Evolutionary conservation across 2,888 invertebrate genomes (phyloP), one percentile per base, ranked within the genome.

Genomic region (Nomada fucata): DNA sequence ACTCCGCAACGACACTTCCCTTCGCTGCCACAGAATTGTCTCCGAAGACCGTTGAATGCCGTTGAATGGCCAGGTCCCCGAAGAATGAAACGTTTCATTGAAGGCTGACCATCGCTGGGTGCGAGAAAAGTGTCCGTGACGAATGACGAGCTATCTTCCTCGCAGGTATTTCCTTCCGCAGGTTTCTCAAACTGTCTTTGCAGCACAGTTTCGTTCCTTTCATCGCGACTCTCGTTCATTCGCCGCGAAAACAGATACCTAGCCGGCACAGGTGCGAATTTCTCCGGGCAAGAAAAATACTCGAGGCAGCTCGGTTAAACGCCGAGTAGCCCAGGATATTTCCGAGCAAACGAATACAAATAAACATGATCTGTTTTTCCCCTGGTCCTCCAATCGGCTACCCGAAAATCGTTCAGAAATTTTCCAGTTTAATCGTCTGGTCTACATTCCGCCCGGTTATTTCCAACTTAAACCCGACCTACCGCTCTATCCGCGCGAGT

Each of bases 181-280:
- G 64, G 65, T 29, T 79, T 68, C 75, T 89, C 85, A 87, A 87
- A 87, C 76, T 84, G 76, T 88, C 81, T 86, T 86, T 89, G 88
- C 63, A 80, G 59, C 47, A 18, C 60, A 67, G 67, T 84, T 73
- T 84, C 61, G 29, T 20, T 42, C 50, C 47, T 55, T 61, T 67
- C 50, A 60, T 60, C 70, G 65, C 69, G 42, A 80, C 61, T 59
- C 61, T 79, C 4, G 23, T 75, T 69, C 82, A 88, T 89, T 89
- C 86, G 88, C 82, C 61, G 65, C 47, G 18, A 80, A 88, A 87
- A 86, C 82, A 86, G 84, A 89, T 84, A 89, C 85, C 60, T 76
- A 42, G 10, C 36, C 11, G 70, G 78, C 36, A 88, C 89, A 90
- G 89, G 89, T 89, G 88, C 67, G 50, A 23, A 50, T 61, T 71